Evolutionary conservation across 2,113 vertebrate genomes (phyloP), one percentile per base, ranked within the genome.

Genomic region (Anolis sagrei): DNA sequence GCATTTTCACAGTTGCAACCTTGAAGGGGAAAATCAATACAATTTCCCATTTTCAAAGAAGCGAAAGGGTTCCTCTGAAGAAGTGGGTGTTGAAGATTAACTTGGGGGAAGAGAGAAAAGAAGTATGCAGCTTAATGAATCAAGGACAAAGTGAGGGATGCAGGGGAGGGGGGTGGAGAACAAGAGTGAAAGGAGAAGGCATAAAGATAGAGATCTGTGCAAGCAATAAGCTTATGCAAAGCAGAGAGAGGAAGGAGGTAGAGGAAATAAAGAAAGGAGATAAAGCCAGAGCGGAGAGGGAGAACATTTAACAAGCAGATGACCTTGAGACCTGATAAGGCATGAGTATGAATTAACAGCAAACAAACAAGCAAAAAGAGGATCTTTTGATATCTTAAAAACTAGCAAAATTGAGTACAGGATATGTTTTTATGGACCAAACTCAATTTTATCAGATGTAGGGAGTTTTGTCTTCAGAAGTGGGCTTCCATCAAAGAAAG

Each of bases 11-110:
- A 49, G 23, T 19, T 51, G 39, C 34, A 80, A 64, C 77, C 78
- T 75, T 80, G 84, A 51, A 62, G 23, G 29, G 8, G 51, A 4
- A 64, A 86, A 86, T 81, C 84, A 64, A 86, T 81, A 49, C 25
- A n/a, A 74, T 21, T 75, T 16, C 79, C 27, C n/a, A 18, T 79
- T 72, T 75, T 81, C 36, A 36, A 74, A 74, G 58, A 32, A 48
- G 29, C 29, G 9, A 32, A 72, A 64, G 27, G 18, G 18, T 69
- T 86, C 62, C 48, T 29, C 77, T 36, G 84, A 75, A 49, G 58
- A 86, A 51, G 77, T 70, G 8, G 54, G 23, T 86, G 39, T 64
- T 64, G 25, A 79, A 62, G 76, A 68, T 39, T 48, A n/a, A 73
- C 81, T 74, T 64, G 51, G 76, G 69, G 23, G 54, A 62, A 69